These are phyloP conservation scores for Sisor rabdophorus DNA, from an alignment of 2,113 vertebrate species.

Conservation along the genomic window DNA sequence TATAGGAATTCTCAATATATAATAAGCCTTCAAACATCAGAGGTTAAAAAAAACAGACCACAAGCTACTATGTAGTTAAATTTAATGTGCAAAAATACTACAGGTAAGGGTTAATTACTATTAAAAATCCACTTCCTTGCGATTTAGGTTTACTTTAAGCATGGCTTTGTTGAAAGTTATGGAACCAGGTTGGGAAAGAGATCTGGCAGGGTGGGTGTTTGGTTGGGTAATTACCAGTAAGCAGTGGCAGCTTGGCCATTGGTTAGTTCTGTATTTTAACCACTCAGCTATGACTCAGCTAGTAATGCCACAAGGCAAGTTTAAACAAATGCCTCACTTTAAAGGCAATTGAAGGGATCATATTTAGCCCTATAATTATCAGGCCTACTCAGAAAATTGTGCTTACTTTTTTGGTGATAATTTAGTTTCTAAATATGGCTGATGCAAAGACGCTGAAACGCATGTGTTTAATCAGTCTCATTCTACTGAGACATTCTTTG, in stretches of 20 bases:
- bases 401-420: constrained; percentile 15
- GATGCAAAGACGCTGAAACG: constrained; percentile 9
- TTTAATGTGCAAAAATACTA: constrained; percentile 19
- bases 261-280: not conserved
- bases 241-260: not conserved
- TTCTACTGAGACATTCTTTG: constrained; percentile 45
- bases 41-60: constrained; percentile 14
- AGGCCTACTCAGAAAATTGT: constrained; percentile 26
- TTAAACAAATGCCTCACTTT: not conserved
- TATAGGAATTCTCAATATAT: constrained; percentile 1
- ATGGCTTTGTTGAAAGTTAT: constrained; percentile 42
- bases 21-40: constrained; percentile 7
- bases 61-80: constrained; percentile 29
- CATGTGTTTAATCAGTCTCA: constrained; percentile 17
- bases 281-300: not conserved
- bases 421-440: not conserved
- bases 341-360: not conserved
- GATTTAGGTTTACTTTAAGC: constrained; percentile 36
- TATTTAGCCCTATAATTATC: not conserved
- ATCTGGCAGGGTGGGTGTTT: too few species aligned
- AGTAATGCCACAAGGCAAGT: not conserved
- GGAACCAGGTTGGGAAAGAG: not conserved
- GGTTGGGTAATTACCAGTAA: too few species aligned
- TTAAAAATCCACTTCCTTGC: constrained; percentile 11
- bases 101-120: constrained; percentile 12